Conservation (phyloP, 2,113 vertebrate species). For the Pitta sordida region DNA sequence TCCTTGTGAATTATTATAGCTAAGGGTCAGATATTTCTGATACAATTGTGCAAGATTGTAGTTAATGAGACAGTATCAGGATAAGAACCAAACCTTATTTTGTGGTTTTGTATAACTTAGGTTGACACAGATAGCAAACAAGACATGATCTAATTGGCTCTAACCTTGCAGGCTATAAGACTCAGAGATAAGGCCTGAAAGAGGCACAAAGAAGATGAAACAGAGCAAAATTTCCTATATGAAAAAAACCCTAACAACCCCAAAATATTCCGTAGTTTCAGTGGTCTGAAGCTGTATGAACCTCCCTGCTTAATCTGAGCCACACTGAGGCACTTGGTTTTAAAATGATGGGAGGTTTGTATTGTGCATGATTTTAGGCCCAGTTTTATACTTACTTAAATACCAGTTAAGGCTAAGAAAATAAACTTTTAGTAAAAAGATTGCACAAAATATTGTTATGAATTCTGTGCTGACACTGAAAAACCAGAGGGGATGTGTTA, state of each 20-base stretch:
- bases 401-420: neutral
- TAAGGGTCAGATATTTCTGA: slow-evolving; percentile 54
- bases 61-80: slow-evolving; percentile 18
- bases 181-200: neutral
- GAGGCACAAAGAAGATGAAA: neutral
- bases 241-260: neutral
- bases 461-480: neutral
- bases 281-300: neutral
- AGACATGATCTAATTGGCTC: neutral
- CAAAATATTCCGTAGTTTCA: neutral
- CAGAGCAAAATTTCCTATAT: neutral
- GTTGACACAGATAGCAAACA: neutral
- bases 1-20: slow-evolving; percentile 51
- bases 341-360: neutral
- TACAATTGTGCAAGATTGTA: slow-evolving; percentile 32
- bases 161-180: neutral
- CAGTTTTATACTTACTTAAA: neutral
- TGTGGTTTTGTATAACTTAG: slow-evolving; percentile 29
- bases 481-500: neutral
- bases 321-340: neutral
- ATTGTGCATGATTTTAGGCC: neutral
- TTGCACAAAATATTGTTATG: neutral
- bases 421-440: neutral
- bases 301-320: neutral
- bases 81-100: slow-evolving; percentile 40